A percentile compares a stretch with the other conserved stretches of the same genome.
Conservation (phyloP, 37 sponge, comb jelly and placozoan species). For the Aplysina aerophoba region DNA sequence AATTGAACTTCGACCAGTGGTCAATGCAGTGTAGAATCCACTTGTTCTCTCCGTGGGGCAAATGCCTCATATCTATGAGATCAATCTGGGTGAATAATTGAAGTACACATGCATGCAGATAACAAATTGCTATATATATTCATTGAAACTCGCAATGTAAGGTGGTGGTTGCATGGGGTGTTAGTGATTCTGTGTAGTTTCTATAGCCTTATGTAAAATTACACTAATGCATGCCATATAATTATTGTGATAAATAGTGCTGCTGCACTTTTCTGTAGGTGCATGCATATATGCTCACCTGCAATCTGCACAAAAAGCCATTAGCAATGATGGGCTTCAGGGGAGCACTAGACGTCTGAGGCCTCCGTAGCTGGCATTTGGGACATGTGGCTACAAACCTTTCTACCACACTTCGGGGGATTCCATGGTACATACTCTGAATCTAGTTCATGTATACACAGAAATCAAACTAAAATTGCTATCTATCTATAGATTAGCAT, state of each 20-base stretch:
- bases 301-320: conserved; percentile 9
- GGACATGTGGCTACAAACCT: not conserved
- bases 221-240: too few species aligned
- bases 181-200: conserved; percentile 2
- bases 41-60: not conserved
- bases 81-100: not conserved
- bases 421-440: not conserved
- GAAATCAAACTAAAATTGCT: not conserved
- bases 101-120: not conserved
- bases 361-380: not conserved
- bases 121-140: not conserved
- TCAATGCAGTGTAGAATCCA: conserved; percentile 1
- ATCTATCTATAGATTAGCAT: not conserved
- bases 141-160: not conserved
- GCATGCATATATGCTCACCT: conserved; percentile 1
- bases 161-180: not conserved
- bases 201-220: too few species aligned
- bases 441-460: not conserved
- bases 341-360: not conserved
- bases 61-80: not conserved
- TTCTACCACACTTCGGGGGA: not conserved
- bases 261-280: not conserved
- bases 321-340: conserved; percentile 11
- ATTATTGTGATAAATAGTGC: too few species aligned
- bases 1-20: conserved; percentile 27